Percentiles rank a stretch among this genome's conserved stretches.
Conservation (phyloP, 2,113 vertebrate species). For the Poicephalus meyeri region DNA sequence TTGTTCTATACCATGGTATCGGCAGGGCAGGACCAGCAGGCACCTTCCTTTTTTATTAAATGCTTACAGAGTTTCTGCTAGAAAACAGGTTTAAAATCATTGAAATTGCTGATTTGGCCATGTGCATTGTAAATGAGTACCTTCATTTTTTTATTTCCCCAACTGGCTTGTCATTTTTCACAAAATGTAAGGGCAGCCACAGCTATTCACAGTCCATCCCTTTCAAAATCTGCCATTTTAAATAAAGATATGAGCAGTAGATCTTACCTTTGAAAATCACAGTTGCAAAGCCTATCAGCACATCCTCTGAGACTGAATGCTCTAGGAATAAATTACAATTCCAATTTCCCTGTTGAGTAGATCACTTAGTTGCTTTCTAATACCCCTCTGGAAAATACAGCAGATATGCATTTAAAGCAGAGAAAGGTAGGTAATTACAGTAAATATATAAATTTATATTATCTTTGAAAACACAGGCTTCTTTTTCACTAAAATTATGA, state of each 20-base stretch:
- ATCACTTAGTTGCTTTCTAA: not conserved
- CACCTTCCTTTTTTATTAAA: slow-evolving; percentile 4
- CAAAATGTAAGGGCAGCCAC: not conserved
- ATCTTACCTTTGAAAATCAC: not conserved
- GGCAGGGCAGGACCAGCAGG: not conserved
- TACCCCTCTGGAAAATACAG: not conserved
- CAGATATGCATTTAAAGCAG: not conserved
- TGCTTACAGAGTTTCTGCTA: not conserved
- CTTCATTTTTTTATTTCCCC: not conserved
- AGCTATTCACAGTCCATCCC: not conserved
- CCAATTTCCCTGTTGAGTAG: not conserved
- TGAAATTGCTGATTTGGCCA: not conserved
- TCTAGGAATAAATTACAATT: not conserved
- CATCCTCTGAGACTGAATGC: not conserved
- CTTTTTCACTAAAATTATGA: not conserved
- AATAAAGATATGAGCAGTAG: not conserved
- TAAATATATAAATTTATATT: not conserved
- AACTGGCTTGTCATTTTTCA: not conserved
- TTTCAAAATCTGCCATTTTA: not conserved
- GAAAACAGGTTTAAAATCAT: not conserved
- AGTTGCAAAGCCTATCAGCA: not conserved
- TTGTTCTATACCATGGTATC: not conserved
- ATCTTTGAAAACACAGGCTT: not conserved
- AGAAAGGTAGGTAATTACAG: not conserved
- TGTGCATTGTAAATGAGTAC: not conserved